These are phyloP conservation scores for Amblyopsis rosae DNA, from an alignment of 2,113 vertebrate species.

Conservation along the genomic window DNA sequence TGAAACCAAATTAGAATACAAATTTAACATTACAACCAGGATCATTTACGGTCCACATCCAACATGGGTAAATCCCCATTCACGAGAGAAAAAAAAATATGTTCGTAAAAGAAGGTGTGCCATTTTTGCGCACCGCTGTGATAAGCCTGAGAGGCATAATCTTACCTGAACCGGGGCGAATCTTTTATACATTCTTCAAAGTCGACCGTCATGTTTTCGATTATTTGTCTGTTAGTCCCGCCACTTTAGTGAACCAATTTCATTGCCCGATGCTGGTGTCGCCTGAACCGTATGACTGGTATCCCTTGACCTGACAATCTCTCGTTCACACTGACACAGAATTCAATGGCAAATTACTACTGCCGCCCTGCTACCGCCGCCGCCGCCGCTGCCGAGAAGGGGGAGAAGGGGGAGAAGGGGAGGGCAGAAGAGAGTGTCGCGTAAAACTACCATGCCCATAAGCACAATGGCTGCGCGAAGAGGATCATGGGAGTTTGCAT, in stretches of 20 bases:
- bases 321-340: conserved; percentile 61
- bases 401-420: conserved; percentile 33
- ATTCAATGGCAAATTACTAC: conserved; percentile 56
- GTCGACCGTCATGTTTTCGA: conserved; percentile 90
- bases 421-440: conserved; percentile 20
- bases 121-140: conserved; percentile 60
- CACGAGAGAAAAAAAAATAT: conserved; percentile 1
- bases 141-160: conserved; percentile 14
- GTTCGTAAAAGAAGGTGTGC: conserved; percentile 68
- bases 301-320: conserved; percentile 40
- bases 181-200: conserved; percentile 97
- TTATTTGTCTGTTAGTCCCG: conserved; percentile 55
- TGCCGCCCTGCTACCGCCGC: conserved; percentile 17
- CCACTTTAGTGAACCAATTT: conserved; percentile 54
- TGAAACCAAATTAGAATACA: too few species aligned
- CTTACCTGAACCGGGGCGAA: conserved; percentile 93
- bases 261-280: conserved; percentile 65
- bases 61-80: neutral
- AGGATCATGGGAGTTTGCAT: conserved; percentile 5
- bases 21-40: conserved; percentile 13
- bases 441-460: neutral
- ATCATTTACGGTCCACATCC: conserved; percentile 34
- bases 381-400: conserved; percentile 33
- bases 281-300: conserved; percentile 46
- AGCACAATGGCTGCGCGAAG: neutral